These are phyloP conservation scores for Dreissena rostriformis DNA, from an alignment of 1,140 invertebrate species.

Conservation along the genomic window DNA sequence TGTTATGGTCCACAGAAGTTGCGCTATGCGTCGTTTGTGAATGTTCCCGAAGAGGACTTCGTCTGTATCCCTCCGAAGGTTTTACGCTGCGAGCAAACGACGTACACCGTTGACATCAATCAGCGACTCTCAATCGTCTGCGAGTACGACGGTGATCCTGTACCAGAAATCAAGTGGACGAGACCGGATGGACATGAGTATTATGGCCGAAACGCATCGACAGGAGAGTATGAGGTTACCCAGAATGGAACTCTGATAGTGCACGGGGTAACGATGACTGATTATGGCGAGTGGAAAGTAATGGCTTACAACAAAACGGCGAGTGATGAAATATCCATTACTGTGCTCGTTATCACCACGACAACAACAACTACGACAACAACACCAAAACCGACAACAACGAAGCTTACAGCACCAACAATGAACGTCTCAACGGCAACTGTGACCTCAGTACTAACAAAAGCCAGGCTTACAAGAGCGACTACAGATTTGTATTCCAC, in stretches of 20 bases:
- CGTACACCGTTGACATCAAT: conserved; percentile 36
- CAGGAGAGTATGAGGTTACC: conserved; percentile 30
- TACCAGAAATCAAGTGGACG: conserved; percentile 47
- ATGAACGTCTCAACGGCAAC: not conserved
- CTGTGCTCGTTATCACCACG: conserved; percentile 31
- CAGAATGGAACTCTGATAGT: conserved; percentile 43
- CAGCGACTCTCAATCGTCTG: conserved; percentile 28
- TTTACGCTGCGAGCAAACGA: conserved; percentile 24
- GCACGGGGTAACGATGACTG: not conserved
- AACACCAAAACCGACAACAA: not conserved
- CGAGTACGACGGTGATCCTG: conserved; percentile 51
- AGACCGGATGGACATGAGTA: conserved; percentile 31
- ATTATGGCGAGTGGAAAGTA: conserved; percentile 50
- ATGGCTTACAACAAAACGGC: conserved; percentile 45
- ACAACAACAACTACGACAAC: not conserved
- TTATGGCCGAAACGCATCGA: conserved; percentile 6
- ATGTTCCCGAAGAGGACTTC: conserved; percentile 37
- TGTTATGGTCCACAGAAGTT: conserved; percentile 36
- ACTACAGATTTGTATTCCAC: not conserved
- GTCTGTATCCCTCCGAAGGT: conserved; percentile 52
- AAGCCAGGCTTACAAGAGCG: not conserved
- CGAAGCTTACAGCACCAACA: not conserved
- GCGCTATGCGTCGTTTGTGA: conserved; percentile 42
- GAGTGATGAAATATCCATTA: conserved; percentile 6
- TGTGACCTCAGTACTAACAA: not conserved